phyloP scores from a whole-genome alignment of 2,113 vertebrate species.

The Leptodactylus fuscus region DNA sequence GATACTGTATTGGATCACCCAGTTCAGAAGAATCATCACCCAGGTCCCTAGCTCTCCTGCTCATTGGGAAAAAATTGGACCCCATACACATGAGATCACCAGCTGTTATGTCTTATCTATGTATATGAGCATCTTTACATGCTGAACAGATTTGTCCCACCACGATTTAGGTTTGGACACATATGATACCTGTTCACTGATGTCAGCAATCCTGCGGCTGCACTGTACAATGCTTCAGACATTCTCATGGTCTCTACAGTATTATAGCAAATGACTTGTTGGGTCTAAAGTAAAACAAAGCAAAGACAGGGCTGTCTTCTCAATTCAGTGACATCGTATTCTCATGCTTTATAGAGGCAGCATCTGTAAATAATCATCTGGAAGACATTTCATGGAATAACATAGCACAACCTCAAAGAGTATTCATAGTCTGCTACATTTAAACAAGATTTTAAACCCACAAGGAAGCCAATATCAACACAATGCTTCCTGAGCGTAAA shows the following conservation, averaged over 20 bases:
- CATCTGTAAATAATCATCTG: conserved; percentile 86
- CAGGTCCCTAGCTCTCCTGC: too few species aligned
- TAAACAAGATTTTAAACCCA: conserved; percentile 82
- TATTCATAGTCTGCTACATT: conserved; percentile 83
- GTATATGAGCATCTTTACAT: too few species aligned
- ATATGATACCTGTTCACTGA: too few species aligned
- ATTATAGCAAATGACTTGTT: conserved; percentile 57
- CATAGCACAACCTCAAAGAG: conserved; percentile 83
- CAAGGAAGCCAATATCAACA: conserved; percentile 87
- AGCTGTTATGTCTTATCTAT: too few species aligned
- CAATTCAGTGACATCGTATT: conserved; percentile 73
- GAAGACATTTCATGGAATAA: conserved; percentile 84
- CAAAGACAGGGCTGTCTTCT: conserved; percentile 69
- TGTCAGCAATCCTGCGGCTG: too few species aligned
- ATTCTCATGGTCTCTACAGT: not conserved
- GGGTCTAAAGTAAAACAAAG: conserved; percentile 69
- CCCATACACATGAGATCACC: too few species aligned
- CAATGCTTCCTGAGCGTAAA: conserved; percentile 89
- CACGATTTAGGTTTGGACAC: too few species aligned
- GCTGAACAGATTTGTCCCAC: too few species aligned
- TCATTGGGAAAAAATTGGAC: too few species aligned
- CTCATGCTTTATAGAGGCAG: conserved; percentile 76
- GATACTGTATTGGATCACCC: too few species aligned
- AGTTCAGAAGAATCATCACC: too few species aligned
- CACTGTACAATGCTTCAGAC: not conserved